A percentile compares a stretch with the other conserved stretches of the same genome.
phyloP scores from a whole-genome alignment of 2,797 vertebrate species.

The Ambastaia sidthimunki region DNA sequence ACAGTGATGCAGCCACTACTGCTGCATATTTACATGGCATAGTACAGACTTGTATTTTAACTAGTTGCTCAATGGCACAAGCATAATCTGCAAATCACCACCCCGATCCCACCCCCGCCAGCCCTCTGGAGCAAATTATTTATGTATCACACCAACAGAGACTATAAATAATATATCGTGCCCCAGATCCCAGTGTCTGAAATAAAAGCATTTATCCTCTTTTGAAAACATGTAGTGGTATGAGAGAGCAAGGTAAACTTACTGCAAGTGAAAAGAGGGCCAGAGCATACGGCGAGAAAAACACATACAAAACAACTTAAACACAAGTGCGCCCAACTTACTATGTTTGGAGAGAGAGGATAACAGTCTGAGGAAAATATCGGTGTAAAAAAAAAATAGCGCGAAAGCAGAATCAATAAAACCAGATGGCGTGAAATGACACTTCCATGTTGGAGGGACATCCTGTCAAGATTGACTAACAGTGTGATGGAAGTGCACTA shows the following conservation, averaged over 20 bases:
- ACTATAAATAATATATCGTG: slow-evolving; percentile 71
- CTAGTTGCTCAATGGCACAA: slow-evolving; percentile 28
- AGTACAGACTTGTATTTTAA: slow-evolving; percentile 57
- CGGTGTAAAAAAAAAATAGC: slow-evolving; percentile 47
- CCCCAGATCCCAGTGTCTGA: slow-evolving; percentile 59
- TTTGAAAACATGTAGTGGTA: slow-evolving; percentile 56
- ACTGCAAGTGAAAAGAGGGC: slow-evolving; percentile 3
- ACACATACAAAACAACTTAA: slow-evolving; percentile 34
- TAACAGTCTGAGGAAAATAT: slow-evolving; percentile 34
- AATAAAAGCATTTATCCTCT: slow-evolving; percentile 66
- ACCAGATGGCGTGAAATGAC: slow-evolving; percentile 40
- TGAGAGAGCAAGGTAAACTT: slow-evolving; percentile 31
- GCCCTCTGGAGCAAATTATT: slow-evolving; percentile 72
- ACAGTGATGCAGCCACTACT: slow-evolving; percentile 1
- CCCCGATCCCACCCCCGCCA: slow-evolving; percentile 50
- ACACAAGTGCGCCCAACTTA: slow-evolving; percentile 6
- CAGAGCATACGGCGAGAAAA: not conserved
- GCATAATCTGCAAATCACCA: slow-evolving; percentile 67
- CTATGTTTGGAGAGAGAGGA: slow-evolving; percentile 24
- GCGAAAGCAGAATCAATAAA: slow-evolving; percentile 50
- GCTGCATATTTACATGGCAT: not conserved
- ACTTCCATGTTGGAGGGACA: slow-evolving; percentile 28
- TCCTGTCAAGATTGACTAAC: slow-evolving; percentile 35
- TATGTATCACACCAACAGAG: slow-evolving; percentile 67
- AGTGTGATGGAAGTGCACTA: slow-evolving; percentile 44